Evolutionary conservation across 2,888 invertebrate genomes (phyloP).

Genomic region (Priocnemis perturbator): DNA sequence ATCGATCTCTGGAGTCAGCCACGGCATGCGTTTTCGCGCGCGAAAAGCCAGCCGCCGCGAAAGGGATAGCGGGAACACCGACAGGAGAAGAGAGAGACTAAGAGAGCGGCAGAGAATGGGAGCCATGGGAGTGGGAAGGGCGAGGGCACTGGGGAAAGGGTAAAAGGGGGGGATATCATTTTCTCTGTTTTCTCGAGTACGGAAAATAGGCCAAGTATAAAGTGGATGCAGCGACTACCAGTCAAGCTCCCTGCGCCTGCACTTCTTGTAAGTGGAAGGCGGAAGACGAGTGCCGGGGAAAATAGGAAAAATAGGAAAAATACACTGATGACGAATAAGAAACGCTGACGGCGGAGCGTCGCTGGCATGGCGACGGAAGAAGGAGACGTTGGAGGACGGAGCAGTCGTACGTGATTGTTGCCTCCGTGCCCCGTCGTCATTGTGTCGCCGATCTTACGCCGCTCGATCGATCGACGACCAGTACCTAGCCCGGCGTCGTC

Average conservation of each 20-base stretch:
- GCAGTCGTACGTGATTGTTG: slow-evolving; percentile 27
- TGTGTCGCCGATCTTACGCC: neutral
- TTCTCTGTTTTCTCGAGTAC: slow-evolving; percentile 24
- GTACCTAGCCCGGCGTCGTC: too few relatives aligned
- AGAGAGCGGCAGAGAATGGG: slow-evolving; percentile 1
- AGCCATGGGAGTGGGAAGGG: slow-evolving; percentile 21
- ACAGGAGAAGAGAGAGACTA: neutral
- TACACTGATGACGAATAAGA: neutral
- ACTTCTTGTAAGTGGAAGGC: neutral
- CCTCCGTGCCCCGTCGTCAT: neutral
- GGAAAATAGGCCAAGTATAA: slow-evolving; percentile 5
- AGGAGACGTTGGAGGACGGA: slow-evolving; percentile 37
- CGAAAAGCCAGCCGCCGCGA: slow-evolving; percentile 22
- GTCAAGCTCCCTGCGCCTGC: neutral
- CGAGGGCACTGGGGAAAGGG: slow-evolving; percentile 8
- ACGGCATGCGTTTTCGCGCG: neutral
- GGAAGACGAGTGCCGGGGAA: slow-evolving; percentile 7
- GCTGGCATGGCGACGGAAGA: too few relatives aligned
- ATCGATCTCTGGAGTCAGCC: slow-evolving; percentile 15
- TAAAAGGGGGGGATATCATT: slow-evolving; percentile 27
- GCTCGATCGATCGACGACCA: neutral
- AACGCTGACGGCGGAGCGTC: slow-evolving; percentile 5
- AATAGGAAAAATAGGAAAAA: slow-evolving; percentile 3
- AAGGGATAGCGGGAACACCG: slow-evolving; percentile 30
- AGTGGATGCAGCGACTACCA: neutral